Evolutionary conservation across 1,140 invertebrate genomes (phyloP), one percentile per base, ranked within the genome.

Genomic region (Stegodyphus mimosarum): DNA sequence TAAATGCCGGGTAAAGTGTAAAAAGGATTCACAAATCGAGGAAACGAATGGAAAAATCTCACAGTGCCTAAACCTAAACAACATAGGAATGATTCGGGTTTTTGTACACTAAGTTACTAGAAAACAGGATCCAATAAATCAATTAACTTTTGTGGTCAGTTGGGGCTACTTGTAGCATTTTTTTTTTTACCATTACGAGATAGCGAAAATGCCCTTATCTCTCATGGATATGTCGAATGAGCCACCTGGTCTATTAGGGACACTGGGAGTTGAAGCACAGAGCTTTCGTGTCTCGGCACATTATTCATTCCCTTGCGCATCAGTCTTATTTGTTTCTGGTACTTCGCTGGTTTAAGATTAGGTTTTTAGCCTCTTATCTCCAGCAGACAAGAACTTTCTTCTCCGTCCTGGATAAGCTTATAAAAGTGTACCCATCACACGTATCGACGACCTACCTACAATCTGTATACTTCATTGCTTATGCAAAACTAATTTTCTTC

Each of bases 91-190:
- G 9, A 60, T 60, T 60, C 9, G 9, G 55, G 9, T 1, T 9
- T 15, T 60, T 15, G 55, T 60, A 81, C 80, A 51, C 50, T 83
- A 71, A 74, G 71, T 74, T 83, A 83, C 67, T 83, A 55, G 72
- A 64, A 74, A n/a, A 33, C n/a, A 50, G 60, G 33, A n/a, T 66
- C 80, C 80, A 60, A 83, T 83, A 83, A 83, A 83, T 83, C 80
- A 83, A 83, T 83, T 83, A 83, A 83, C 80, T 83, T 83, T 83
- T 74, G 80, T 74, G 80, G 80, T 73, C 80, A 73, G 80, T 33
- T 52, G 80, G 66, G 69, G 71, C 70, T 73, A 33, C 33, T 33
- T 33, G 1, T 33, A 33, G 33, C 33, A 33, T 33, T 33, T 33
- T 33, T 33, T 33, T 33, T 33, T 60, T 71, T 69, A n/a, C 17